Evolutionary conservation across 1,140 invertebrate species (phyloP).

Genomic region (Orius insidiosus): DNA sequence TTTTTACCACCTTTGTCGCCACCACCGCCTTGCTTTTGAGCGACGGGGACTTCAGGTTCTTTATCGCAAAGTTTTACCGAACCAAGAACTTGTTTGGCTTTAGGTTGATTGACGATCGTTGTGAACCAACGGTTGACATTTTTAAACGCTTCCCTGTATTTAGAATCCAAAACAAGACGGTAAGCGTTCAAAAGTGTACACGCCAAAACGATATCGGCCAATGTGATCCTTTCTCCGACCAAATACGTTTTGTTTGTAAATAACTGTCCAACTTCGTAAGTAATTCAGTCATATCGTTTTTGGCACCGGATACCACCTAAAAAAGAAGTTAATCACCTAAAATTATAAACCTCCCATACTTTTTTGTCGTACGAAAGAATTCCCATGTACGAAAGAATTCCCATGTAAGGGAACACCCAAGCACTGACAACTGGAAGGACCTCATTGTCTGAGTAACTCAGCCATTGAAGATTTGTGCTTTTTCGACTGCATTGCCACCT

Average conservation of each 20-base stretch:
- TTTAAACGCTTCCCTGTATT: conserved; percentile 34
- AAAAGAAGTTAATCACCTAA: neutral
- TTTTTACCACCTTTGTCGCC: conserved; percentile 32
- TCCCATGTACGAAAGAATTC: too few species aligned
- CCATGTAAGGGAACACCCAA: conserved; percentile 92
- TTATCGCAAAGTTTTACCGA: conserved; percentile 60
- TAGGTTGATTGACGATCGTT: conserved; percentile 79
- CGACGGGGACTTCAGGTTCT: conserved; percentile 36
- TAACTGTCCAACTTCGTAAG: conserved; percentile 64
- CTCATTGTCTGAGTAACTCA: conserved; percentile 81
- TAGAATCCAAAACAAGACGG: conserved; percentile 64
- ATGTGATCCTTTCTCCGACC: conserved; percentile 81
- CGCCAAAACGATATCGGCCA: conserved; percentile 88
- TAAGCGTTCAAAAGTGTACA: conserved; percentile 74
- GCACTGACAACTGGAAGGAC: conserved; percentile 80
- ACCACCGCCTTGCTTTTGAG: neutral
- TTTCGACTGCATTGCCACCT: conserved; percentile 51
- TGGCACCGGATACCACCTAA: conserved; percentile 54
- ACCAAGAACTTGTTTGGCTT: conserved; percentile 70
- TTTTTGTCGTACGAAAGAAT: conserved; percentile 77
- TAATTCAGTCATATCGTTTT: conserved; percentile 64
- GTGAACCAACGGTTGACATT: conserved; percentile 90
- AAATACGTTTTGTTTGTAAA: conserved; percentile 76
- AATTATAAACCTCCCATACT: conserved; percentile 29
- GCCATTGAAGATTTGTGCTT: conserved; percentile 78